Base-by-base conservation (phyloP, 37 sponge, comb jelly and placozoan genomes). In the Beroe ovata region DNA sequence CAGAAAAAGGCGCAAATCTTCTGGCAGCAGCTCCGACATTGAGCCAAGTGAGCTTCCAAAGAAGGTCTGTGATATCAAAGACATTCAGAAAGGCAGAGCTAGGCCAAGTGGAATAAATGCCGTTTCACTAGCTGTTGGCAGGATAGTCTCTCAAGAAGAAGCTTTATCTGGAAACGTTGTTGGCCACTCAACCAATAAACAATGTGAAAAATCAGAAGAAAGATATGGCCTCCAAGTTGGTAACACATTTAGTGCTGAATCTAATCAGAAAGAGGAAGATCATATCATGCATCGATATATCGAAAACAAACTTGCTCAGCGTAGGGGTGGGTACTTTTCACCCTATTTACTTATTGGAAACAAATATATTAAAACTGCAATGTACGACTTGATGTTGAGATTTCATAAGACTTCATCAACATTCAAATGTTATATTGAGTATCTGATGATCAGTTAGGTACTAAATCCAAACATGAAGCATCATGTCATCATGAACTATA, bases 151-250 rank as follows among this genome's bases (percentile, higher is more conserved):
- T 41, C 3, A 23, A 4, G 84, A 77, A 42, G 84, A 77, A 40
- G 38, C 22, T 1, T 19, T 77, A n/a, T 36, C 84, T 77, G 84
- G 84, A 3, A 41, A 77, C 1, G 47, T 77, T 41, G 18, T 40
- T 77, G 28, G n/a, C 4, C 26, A 77, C 16, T 42, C 84, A 8
- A 8, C 47, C 21, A 21, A 42, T 11, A 39, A 39, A n/a, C 21
- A 38, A 11, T 6, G 11, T 32, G 69, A 66, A 25, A 66, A 37
- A 34, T 30, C 25, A 32, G 22, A 77, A 23, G 84, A 77, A 11
- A 77, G 33, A 23, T 77, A 77, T 77, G 84, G 84, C 25, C 47
- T 77, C 1, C 84, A 77, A 42, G 84, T 77, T n/a, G 84, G 84
- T 8, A 77, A 40, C 41, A 35, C 38, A 21, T 77, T 77, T 23